Percentiles rank a stretch among this genome's conserved stretches.
phyloP scores from a whole-genome alignment of 2,888 invertebrate species.

The Rhynchonema sp. region DNA sequence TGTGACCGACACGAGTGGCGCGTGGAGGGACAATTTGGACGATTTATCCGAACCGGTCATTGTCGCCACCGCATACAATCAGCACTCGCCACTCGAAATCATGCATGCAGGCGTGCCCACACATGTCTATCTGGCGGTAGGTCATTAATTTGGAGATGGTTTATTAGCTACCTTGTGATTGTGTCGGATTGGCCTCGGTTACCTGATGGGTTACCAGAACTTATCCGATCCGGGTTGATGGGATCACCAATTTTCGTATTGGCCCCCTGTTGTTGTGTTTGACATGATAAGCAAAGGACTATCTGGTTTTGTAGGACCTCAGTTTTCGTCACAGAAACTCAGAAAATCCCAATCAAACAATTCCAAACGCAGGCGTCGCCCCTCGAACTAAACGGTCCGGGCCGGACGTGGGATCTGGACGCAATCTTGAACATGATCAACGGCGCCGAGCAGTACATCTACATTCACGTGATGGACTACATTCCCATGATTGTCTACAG shows the following conservation, averaged over 20 bases:
- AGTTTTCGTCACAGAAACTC: too few relatives aligned
- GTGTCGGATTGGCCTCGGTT: too few relatives aligned
- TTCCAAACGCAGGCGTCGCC: conserved; percentile 56
- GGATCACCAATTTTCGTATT: not conserved
- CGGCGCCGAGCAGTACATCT: conserved; percentile 60
- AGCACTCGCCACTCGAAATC: conserved; percentile 15
- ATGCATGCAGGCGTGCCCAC: conserved; percentile 13
- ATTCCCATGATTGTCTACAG: conserved; percentile 57
- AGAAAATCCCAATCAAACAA: not conserved
- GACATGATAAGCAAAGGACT: too few relatives aligned
- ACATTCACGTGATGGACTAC: conserved; percentile 93
- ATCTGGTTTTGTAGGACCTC: too few relatives aligned
- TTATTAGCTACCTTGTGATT: too few relatives aligned
- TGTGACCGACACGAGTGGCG: not conserved
- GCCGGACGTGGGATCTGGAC: conserved; percentile 62
- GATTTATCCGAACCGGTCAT: conserved; percentile 2
- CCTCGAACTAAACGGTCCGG: conserved; percentile 54
- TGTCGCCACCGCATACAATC: conserved; percentile 12
- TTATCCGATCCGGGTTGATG: too few relatives aligned
- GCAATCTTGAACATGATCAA: conserved; percentile 61
- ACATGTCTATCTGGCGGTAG: conserved; percentile 19
- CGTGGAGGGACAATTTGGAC: conserved; percentile 2
- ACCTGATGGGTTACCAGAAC: too few relatives aligned
- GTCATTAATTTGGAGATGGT: too few relatives aligned
- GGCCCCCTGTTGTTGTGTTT: too few relatives aligned